Evolutionary conservation across 2,797 vertebrate genomes (phyloP).

Genomic region (Toxotes lorentzi): DNA sequence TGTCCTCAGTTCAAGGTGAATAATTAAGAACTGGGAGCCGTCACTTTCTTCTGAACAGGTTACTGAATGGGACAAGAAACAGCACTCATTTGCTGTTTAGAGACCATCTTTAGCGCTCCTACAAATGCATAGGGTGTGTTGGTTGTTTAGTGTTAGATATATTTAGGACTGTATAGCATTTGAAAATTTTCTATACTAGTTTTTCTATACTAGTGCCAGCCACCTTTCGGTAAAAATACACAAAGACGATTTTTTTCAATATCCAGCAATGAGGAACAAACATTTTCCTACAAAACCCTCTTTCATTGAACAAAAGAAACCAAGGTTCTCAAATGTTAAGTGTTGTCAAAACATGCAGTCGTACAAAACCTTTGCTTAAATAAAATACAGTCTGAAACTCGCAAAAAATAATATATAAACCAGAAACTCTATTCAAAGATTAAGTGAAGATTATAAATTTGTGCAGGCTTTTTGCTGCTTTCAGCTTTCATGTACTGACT

Average conservation of each 20-base stretch:
- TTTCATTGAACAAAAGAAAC: not conserved
- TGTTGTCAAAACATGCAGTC: not conserved
- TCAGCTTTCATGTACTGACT: no score
- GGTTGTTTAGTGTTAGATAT: not conserved
- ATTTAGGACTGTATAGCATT: not conserved
- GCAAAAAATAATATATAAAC: not conserved
- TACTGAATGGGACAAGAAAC: not conserved
- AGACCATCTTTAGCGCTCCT: not conserved
- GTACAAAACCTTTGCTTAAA: not conserved
- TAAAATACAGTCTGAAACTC: not conserved
- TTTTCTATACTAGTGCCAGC: not conserved
- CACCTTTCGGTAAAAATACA: no score
- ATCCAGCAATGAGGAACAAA: not conserved
- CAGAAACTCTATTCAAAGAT: not conserved
- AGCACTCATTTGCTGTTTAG: slow-evolving; percentile 6
- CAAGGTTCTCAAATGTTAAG: not conserved
- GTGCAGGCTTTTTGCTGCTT: no score
- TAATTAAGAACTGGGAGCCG: slow-evolving; percentile 36
- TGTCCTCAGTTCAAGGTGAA: slow-evolving; percentile 61
- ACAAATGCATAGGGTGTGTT: not conserved
- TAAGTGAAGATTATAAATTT: no score
- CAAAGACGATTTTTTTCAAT: no score
- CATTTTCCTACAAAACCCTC: not conserved
- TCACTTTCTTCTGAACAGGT: not conserved
- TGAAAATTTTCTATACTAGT: not conserved